Evolutionary conservation across 2,797 vertebrate species (phyloP).

Genomic region (Staurois parvus): DNA sequence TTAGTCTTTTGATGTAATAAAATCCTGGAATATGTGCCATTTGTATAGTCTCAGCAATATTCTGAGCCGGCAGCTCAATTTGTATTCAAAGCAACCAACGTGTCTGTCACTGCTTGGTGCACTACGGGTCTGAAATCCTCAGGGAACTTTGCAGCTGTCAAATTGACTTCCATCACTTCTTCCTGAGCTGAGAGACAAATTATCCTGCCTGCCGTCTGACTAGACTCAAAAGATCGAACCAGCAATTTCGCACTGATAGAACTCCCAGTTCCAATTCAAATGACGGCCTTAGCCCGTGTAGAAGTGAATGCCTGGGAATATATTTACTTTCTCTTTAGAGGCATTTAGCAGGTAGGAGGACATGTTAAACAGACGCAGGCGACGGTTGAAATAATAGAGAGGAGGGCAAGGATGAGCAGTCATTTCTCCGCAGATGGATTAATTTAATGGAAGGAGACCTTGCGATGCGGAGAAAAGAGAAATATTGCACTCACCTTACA

Average conservation of each 20-base stretch:
- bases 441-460: neutral
- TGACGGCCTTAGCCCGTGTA: constrained; percentile 46
- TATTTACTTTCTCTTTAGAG: constrained; percentile 60
- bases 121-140: constrained; percentile 73
- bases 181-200: constrained; percentile 73
- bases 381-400: constrained; percentile 36
- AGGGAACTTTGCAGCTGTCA: constrained; percentile 76
- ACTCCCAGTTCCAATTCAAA: constrained; percentile 59
- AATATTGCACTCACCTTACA: neutral
- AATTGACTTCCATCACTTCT: constrained; percentile 75
- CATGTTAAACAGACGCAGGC: constrained; percentile 54
- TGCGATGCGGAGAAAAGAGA: neutral
- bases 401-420: constrained; percentile 15
- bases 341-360: constrained; percentile 59
- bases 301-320: constrained; percentile 60
- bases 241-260: constrained; percentile 69
- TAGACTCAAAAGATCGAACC: constrained; percentile 67
- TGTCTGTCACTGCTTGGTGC: constrained; percentile 74
- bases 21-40: constrained; percentile 69
- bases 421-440: neutral
- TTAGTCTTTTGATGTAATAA: constrained; percentile 62
- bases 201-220: constrained; percentile 71
- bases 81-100: constrained; percentile 68
- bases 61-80: constrained; percentile 72
- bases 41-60: constrained; percentile 71